A percentile compares a stretch with the other conserved stretches of the same genome.
phyloP scores from a whole-genome alignment of 2,797 vertebrate species.

The Pygocentrus nattereri region DNA sequence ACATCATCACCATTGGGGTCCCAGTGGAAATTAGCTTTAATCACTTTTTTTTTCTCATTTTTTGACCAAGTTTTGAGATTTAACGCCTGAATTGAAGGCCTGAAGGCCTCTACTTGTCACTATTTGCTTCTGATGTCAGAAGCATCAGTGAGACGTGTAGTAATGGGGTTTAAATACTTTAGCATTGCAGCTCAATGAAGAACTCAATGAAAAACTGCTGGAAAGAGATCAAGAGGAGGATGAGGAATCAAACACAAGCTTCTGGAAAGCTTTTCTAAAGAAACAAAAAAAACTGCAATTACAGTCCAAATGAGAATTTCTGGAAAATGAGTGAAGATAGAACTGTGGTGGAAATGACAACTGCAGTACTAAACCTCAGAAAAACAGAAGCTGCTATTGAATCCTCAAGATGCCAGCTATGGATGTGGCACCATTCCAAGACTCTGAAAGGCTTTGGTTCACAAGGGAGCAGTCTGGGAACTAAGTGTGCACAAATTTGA shows the following conservation, averaged over 20 bases:
- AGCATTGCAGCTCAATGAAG: background rate
- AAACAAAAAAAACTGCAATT: background rate
- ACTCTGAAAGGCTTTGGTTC: background rate
- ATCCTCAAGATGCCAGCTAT: background rate
- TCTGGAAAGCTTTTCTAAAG: background rate
- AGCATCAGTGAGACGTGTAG: background rate
- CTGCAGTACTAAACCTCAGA: background rate
- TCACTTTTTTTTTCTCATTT: no score
- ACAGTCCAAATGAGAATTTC: background rate
- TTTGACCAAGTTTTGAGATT: no score
- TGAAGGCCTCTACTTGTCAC: no score
- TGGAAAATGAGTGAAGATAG: background rate
- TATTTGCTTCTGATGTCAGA: no score
- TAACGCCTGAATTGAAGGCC: no score
- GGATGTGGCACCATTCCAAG: background rate
- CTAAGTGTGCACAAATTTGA: background rate
- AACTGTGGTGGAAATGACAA: background rate
- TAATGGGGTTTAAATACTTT: background rate
- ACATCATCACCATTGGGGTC: no score
- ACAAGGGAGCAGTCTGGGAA: background rate
- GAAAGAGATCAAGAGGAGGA: background rate
- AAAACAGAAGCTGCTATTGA: background rate
- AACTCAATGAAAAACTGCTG: background rate
- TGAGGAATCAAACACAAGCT: background rate
- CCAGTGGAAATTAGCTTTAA: no score